A percentile compares a stretch with the other conserved stretches of the same genome.
Evolutionary conservation across 2,113 vertebrate species (phyloP).

Genomic region (Hucho hucho): DNA sequence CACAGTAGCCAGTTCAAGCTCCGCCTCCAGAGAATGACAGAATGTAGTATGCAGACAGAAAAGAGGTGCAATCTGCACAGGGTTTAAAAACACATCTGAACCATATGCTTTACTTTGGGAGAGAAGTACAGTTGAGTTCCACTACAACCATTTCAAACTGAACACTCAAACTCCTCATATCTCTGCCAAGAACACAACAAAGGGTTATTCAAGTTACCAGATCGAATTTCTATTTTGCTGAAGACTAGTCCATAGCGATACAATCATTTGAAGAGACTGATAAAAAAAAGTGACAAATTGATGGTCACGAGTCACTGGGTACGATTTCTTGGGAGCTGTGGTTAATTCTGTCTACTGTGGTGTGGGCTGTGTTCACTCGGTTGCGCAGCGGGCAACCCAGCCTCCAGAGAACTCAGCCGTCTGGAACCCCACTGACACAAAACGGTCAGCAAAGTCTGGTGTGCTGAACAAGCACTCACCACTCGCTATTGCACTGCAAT

Average conservation of each 20-base stretch:
- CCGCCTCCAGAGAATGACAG: slow-evolving; percentile 34
- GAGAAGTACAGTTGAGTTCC: neutral
- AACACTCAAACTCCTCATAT: neutral
- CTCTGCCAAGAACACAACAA: neutral
- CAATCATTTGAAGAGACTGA: slow-evolving; percentile 42
- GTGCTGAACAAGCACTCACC: slow-evolving; percentile 55
- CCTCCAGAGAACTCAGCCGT: slow-evolving; percentile 47
- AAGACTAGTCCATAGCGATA: neutral
- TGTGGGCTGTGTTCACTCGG: slow-evolving; percentile 17
- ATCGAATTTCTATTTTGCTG: neutral
- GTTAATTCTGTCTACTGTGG: slow-evolving; percentile 35
- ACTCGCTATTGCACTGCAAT: slow-evolving; percentile 63
- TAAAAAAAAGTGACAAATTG: slow-evolving; percentile 55
- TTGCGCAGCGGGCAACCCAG: slow-evolving; percentile 29
- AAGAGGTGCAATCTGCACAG: slow-evolving; percentile 40
- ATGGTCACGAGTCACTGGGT: slow-evolving; percentile 56
- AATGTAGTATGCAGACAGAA: slow-evolving; percentile 33
- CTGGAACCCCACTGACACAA: slow-evolving; percentile 56
- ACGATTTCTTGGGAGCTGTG: slow-evolving; percentile 43
- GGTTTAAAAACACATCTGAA: slow-evolving; percentile 20
- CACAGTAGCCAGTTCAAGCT: slow-evolving; percentile 21
- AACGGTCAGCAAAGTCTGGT: slow-evolving; percentile 44
- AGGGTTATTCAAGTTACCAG: slow-evolving; percentile 32
- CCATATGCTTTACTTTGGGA: slow-evolving; percentile 35
- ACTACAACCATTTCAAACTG: neutral